Base-by-base conservation (phyloP, 1,140 invertebrate genomes). In the Bombus superbus region DNA sequence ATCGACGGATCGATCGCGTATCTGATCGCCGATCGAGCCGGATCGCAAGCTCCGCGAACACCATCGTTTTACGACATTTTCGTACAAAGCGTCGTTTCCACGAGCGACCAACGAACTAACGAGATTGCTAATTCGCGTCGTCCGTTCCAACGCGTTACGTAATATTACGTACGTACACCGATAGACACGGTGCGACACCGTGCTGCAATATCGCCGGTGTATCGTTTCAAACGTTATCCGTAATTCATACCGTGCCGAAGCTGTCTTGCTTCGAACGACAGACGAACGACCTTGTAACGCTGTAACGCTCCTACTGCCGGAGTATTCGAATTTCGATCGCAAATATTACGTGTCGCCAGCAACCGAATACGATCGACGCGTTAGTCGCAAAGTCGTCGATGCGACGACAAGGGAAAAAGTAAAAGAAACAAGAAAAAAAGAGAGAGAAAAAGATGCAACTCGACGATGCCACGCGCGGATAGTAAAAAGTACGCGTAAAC, bases 181-280 rank as follows among this genome's bases (percentile, higher is more conserved):
- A 90, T 81, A 86, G 79, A 13, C 42, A 83, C 75, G 44, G 59
- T 57, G 42, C 47, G 47, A 53, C 25, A 53, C 62, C 18, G 53
- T 32, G 32, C 32, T 91, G 88, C 89, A 88, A 92, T 90, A 91
- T 91, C 89, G 80, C 38, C 83, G 85, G 90, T 92, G 64, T 93
- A 91, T 93, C 78, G 90, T 93, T 93, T 92, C 92, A 93, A 90
- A 86, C 85, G 87, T 28, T 88, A 88, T 82, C 88, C 90, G 93
- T 92, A 94, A 94, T 93, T 89, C 75, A 93, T 82, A 93, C 92
- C 89, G 78, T 83, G 88, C 74, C 90, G 62, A 84, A 80, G 74
- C 71, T 35, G 80, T 82, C 81, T 79, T 66, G 91, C 86, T 83
- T 87, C n/a, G 77, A 92, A 89, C 72, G n/a, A n/a, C n/a, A n/a